Percentiles rank a stretch among this genome's conserved stretches.
phyloP scores from a whole-genome alignment of 2,113 vertebrate species.

The Aspiorhynchus laticeps region DNA sequence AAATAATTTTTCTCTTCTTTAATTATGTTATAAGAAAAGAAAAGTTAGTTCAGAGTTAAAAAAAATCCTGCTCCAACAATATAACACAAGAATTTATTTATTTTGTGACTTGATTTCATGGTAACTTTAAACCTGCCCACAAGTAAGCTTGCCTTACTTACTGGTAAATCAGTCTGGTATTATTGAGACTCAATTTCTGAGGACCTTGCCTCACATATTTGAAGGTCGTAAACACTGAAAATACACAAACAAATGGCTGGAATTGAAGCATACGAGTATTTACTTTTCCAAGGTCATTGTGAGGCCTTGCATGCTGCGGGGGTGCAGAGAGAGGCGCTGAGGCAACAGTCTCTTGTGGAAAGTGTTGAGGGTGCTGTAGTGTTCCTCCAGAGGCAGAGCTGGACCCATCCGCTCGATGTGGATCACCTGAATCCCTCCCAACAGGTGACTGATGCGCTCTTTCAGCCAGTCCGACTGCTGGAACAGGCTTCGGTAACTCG shows the following conservation, averaged over 20 bases:
- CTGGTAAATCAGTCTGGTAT: neutral
- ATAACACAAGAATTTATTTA: neutral
- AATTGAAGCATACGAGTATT: neutral
- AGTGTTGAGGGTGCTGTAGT: conserved; percentile 80
- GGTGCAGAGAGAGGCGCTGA: conserved; percentile 79
- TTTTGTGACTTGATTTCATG: neutral
- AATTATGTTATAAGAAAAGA: neutral
- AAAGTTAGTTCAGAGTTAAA: neutral
- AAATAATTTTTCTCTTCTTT: neutral
- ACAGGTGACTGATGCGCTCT: conserved; percentile 85
- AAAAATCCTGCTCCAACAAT: neutral
- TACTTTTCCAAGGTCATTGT: conserved; percentile 87
- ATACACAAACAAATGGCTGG: neutral
- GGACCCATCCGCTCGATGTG: conserved; percentile 84
- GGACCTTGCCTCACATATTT: neutral
- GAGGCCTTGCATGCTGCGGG: conserved; percentile 86
- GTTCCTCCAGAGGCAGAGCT: conserved; percentile 82
- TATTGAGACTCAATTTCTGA: neutral
- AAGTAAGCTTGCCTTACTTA: too few relatives aligned
- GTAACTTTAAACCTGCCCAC: neutral
- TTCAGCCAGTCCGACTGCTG: conserved; percentile 83
- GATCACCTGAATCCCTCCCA: conserved; percentile 87
- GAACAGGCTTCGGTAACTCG: conserved; percentile 82
- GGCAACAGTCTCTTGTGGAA: conserved; percentile 82
- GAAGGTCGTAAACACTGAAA: conserved; percentile 1